Evolutionary conservation across 1,140 invertebrate species (phyloP).

Genomic region (Latrodectus geometricus): DNA sequence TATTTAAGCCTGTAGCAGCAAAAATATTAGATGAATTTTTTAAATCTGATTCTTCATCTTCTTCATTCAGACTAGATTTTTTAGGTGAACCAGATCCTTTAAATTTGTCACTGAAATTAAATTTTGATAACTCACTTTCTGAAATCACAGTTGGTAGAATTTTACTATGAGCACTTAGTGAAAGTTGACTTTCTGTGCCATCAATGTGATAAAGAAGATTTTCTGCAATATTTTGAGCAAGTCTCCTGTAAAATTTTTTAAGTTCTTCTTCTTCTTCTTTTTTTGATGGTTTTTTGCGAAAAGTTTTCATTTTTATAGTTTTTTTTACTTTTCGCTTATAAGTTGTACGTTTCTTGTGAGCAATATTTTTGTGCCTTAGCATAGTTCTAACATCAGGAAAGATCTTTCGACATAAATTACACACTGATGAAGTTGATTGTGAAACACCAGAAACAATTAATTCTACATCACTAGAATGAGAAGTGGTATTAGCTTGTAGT

Average conservation of each 20-base stretch:
- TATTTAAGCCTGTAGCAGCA: slow-evolving; percentile 22
- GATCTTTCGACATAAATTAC: slow-evolving; percentile 7
- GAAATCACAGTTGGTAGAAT: background rate
- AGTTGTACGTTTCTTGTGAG: slow-evolving; percentile 12
- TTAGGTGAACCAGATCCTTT: background rate
- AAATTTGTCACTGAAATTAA: background rate
- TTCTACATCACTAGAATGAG: no score
- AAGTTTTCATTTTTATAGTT: background rate
- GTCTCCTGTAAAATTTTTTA: slow-evolving; percentile 75
- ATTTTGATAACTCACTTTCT: background rate
- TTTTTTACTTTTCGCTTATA: slow-evolving; percentile 20
- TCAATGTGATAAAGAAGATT: slow-evolving; percentile 77
- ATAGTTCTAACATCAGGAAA: slow-evolving; percentile 14
- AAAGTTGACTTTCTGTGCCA: slow-evolving; percentile 71
- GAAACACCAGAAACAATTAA: background rate
- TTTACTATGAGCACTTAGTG: background rate
- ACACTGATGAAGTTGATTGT: background rate
- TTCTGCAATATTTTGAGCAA: slow-evolving; percentile 74
- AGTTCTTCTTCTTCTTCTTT: slow-evolving; percentile 66
- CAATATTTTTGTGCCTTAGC: slow-evolving; percentile 20
- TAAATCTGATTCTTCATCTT: background rate
- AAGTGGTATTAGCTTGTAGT: background rate
- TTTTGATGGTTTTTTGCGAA: background rate
- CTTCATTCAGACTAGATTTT: background rate
- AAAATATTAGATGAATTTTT: background rate